Evolutionary conservation across 35 echinoderm and acorn worm genomes (phyloP), one percentile per base, ranked within the genome.

Genomic region (Apostichopus japonicus): DNA sequence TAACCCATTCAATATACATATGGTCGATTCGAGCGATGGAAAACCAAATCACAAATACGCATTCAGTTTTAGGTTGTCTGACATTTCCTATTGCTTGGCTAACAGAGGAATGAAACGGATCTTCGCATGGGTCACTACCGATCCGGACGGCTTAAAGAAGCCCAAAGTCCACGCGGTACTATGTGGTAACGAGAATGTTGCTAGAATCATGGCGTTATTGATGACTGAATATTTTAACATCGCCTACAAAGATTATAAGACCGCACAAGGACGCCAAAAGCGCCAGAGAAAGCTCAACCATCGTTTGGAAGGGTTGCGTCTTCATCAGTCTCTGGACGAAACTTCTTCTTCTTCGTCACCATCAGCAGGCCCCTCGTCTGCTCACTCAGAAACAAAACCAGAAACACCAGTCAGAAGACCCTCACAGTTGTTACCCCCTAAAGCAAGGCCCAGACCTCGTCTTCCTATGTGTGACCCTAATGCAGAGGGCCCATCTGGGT

Each of bases 181-280:
- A 11, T 94, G 93, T 58, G 93, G 87, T 13, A 94, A 70, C 27
- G 93, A 94, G 72, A 57, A 90, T 14, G 93, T 94, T 23, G 93
- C 93, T 1, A 88, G 77, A 24, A 89, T 89, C 53, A 94, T 94
- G 93, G 93, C 93, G 4, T 72, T 94, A 56, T 71, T 94, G 5
- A 94, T 94, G 93, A 94, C 93, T 23, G 93, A 88, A 53, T 94
- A 94, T 88, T 94, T 94, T 56, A 94, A 90, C 78, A 79, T 89
- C 17, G 93, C 93, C 6, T 94, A 94, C 61, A 84, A 79, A n/a
- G 87, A 94, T 90, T 75, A 90, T 70, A 80, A 94, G 27, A 54
- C 15, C n/a, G 84, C 84, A 72, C 53, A 90, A 24, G 59, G 78
- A 4, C 87, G 77, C 15, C 59, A 82, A 24, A 59, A 22, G 27